Conservation (phyloP, 2,113 vertebrate species). For the Ptilorrhoa leucosticta region DNA sequence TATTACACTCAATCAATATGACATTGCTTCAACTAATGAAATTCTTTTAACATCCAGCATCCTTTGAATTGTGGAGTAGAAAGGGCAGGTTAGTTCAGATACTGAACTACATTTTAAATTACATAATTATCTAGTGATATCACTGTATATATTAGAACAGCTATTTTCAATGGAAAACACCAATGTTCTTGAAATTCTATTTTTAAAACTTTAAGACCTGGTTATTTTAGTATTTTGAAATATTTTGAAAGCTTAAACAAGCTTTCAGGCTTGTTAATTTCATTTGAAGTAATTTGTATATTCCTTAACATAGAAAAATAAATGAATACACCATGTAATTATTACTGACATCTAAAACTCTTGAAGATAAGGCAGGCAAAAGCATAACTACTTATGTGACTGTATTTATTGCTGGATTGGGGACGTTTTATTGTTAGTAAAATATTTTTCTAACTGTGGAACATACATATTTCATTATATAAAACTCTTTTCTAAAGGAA, state of each 20-base stretch:
- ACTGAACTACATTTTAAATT: conserved; percentile 28
- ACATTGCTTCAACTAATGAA: conserved; percentile 39
- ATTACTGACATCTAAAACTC: background rate
- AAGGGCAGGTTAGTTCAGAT: conserved; percentile 4
- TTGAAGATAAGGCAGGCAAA: background rate
- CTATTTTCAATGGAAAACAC: background rate
- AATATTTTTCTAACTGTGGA: background rate
- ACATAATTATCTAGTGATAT: conserved; percentile 40
- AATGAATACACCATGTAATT: background rate
- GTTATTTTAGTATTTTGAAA: background rate
- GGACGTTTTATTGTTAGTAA: background rate
- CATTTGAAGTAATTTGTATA: background rate
- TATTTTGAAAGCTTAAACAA: conserved; percentile 31
- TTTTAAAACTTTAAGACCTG: background rate
- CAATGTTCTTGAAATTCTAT: background rate
- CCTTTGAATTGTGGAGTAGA: conserved; percentile 37
- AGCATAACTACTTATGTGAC: background rate
- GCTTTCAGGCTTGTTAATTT: background rate
- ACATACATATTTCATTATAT: background rate
- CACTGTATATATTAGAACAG: background rate
- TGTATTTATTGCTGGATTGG: background rate
- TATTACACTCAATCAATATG: conserved; percentile 53
- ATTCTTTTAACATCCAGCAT: conserved; percentile 51
- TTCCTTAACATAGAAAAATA: background rate
- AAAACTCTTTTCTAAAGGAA: background rate